Base-by-base conservation (phyloP, 2,113 vertebrate genomes). In the Accipiter cooperii region DNA sequence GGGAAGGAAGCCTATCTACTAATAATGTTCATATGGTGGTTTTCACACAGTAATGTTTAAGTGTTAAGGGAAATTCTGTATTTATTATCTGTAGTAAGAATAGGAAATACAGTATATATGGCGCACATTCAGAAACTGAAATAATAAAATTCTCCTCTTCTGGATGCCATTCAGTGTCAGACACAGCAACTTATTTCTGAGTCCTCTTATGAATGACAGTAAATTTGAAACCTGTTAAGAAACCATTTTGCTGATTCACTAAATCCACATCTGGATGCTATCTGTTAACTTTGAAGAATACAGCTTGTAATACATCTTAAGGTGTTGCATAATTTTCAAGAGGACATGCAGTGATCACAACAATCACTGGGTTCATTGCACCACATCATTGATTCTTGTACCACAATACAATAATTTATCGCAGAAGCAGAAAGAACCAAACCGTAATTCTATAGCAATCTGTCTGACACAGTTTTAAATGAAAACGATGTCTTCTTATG, bases 401-500 rank as follows among this genome's bases (percentile, higher is more conserved):
- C 84, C 63, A 46, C 66, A 83, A 40, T 44, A 66, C 55, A 73
- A 34, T 58, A 88, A 87, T 92, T 89, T 86, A 47, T 71, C 3
- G 13, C 69, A 47, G 60, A 66, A 87, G 82, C 86, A 73, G 9
- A 86, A 61, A 40, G 46, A 70, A 21, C 7, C 33, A 91, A 29
- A 6, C 44, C 28, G 68, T 22, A 38, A 44, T 82, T 95, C 71
- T 87, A 95, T 65, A 86, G 93, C 87, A 87, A 90, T 74, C 92
- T 90, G 80, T 49, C 76, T 96, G 92, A 38, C 76, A 87, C 19
- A 21, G 73, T 61, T 95, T 88, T 87, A 92, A 96, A 92, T 44
- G 47, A 71, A 90, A 96, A 90, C 44, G 6, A 77, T 93, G 71
- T 68, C 78, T 79, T 88, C 74, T 96, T 58, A 93, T 57, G 60